Conservation (phyloP, 2,888 invertebrate species). For the Rhamnusium bicolor region DNA sequence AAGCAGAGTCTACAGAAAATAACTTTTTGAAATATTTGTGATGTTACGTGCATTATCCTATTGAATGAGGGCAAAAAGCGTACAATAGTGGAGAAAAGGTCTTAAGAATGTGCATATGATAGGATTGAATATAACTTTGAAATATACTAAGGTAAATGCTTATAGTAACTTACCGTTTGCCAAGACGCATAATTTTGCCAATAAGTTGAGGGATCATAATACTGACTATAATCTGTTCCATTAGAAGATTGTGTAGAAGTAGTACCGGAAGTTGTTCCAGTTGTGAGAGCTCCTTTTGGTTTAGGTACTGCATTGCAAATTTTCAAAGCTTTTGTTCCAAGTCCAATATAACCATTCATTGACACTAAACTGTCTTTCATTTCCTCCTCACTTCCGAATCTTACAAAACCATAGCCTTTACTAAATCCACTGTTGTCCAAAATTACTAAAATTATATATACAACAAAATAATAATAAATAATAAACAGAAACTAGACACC, state of each 20-base stretch:
- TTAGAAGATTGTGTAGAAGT: conserved; percentile 60
- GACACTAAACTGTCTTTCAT: conserved; percentile 93
- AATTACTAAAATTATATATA: conserved; percentile 82
- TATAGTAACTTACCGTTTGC: conserved; percentile 70
- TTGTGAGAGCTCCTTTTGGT: conserved; percentile 76
- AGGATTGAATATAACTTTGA: too few relatives aligned
- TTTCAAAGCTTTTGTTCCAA: conserved; percentile 90
- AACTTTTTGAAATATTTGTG: too few relatives aligned
- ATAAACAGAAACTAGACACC: too few relatives aligned
- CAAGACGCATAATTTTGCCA: conserved; percentile 91
- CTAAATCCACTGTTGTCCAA: conserved; percentile 91
- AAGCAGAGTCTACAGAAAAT: too few relatives aligned
- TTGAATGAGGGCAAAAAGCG: too few relatives aligned
- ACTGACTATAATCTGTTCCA: conserved; percentile 79
- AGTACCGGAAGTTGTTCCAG: conserved; percentile 68
- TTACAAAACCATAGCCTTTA: conserved; percentile 96
- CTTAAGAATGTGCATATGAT: too few relatives aligned
- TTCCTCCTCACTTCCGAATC: conserved; percentile 94
- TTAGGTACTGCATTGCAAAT: conserved; percentile 95
- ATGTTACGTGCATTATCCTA: too few relatives aligned
- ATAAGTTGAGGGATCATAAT: conserved; percentile 88
- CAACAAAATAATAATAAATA: too few relatives aligned
- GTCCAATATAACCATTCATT: conserved; percentile 93
- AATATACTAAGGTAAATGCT: too few relatives aligned
- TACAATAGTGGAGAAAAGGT: too few relatives aligned